These are phyloP conservation scores for Vireo griseus DNA, from an alignment of 2,797 vertebrate genomes.

Conservation along the genomic window DNA sequence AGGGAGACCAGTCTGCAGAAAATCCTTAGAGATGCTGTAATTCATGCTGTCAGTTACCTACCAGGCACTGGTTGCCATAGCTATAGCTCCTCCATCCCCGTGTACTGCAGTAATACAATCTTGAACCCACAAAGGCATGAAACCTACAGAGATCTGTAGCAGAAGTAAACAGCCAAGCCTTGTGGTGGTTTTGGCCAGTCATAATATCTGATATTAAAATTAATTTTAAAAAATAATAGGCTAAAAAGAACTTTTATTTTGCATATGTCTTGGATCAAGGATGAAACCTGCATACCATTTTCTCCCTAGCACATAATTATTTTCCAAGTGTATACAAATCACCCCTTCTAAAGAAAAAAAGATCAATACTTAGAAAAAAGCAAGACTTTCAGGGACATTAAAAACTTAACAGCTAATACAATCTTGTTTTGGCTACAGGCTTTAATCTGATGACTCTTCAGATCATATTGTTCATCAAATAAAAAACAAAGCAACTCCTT, in stretches of 20 bases:
- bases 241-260: not conserved
- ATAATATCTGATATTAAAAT: not conserved
- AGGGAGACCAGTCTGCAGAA: not conserved
- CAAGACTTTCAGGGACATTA: not conserved
- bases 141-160: not conserved
- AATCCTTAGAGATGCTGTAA: not conserved
- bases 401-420: not conserved
- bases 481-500: not conserved
- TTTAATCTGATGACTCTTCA: not conserved
- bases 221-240: fast-evolving
- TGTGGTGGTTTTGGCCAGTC: not conserved
- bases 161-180: not conserved
- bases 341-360: not conserved
- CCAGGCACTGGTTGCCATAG: constrained; percentile 1
- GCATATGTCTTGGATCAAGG: not conserved
- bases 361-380: not conserved
- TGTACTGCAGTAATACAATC: not conserved
- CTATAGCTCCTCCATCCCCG: not conserved
- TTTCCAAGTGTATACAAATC: not conserved
- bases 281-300: not conserved
- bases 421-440: not conserved
- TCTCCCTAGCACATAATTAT: not conserved
- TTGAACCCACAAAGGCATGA: not conserved
- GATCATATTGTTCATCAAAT: not conserved
- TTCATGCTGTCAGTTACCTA: not conserved